These are phyloP conservation scores for Acanthurus tractus DNA, from an alignment of 2,797 vertebrate genomes.

Conservation along the genomic window DNA sequence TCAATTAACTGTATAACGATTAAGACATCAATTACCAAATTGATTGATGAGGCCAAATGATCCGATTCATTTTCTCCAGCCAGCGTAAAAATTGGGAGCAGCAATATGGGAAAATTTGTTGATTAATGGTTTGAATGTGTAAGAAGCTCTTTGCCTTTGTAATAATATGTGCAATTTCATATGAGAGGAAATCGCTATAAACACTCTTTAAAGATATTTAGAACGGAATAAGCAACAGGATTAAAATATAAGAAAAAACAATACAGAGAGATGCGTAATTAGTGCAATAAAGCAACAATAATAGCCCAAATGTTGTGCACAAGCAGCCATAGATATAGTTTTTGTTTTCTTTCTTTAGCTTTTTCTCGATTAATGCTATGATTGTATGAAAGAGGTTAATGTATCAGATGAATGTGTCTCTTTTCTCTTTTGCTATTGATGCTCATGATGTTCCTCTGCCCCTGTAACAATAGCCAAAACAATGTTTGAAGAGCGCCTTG, in stretches of 20 bases:
- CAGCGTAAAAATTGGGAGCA: conserved; percentile 89
- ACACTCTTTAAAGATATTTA: conserved; percentile 15
- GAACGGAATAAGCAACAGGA: neutral
- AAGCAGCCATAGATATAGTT: neutral
- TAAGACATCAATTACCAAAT: conserved; percentile 94
- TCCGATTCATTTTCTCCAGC: conserved; percentile 93
- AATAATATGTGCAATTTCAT: conserved; percentile 54
- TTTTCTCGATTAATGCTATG: conserved; percentile 36
- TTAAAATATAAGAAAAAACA: neutral
- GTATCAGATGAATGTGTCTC: conserved; percentile 73
- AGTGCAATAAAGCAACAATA: neutral
- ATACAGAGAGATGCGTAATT: neutral
- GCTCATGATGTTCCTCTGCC: conserved; percentile 77
- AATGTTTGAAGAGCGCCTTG: conserved; percentile 83
- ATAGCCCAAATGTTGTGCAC: neutral
- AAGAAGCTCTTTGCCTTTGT: conserved; percentile 62
- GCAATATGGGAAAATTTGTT: conserved; percentile 86
- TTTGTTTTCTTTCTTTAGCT: conserved; percentile 22
- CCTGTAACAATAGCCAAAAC: conserved; percentile 77
- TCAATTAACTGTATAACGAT: conserved; percentile 97
- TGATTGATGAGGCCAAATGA: conserved; percentile 97
- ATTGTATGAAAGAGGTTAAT: conserved; percentile 63
- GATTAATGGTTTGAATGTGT: conserved; percentile 88
- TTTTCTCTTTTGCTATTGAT: conserved; percentile 73
- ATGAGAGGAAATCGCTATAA: conserved; percentile 31